These are phyloP conservation scores for Notamacropus eugenii DNA, from an alignment of 2,797 vertebrate species.

Conservation along the genomic window DNA sequence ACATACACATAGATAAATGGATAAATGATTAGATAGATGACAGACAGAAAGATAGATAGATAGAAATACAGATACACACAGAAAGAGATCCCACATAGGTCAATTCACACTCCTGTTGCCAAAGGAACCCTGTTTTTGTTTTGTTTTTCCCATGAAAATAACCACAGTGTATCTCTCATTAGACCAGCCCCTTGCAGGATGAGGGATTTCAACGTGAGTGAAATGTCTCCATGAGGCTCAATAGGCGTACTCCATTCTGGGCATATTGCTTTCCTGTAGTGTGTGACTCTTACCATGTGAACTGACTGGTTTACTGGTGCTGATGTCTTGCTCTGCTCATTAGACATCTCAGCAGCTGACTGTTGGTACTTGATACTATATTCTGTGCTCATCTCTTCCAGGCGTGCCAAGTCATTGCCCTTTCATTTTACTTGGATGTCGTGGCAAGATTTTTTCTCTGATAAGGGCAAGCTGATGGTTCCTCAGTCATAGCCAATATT, in stretches of 20 bases:
- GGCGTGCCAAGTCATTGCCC: not conserved
- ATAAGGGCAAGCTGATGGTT: not conserved
- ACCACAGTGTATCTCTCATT: not conserved
- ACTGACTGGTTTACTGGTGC: not conserved
- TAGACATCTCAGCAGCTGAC: not conserved
- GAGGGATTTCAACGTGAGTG: not conserved
- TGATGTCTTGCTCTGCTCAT: not conserved
- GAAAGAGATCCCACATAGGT: not conserved
- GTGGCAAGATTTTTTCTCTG: not conserved
- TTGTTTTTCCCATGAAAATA: not conserved
- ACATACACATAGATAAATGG: too few relatives aligned
- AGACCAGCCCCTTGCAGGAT: not conserved
- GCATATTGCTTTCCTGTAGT: not conserved
- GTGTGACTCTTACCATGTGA: not conserved
- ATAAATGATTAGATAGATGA: too few relatives aligned
- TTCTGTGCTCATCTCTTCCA: not conserved
- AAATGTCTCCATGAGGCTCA: not conserved
- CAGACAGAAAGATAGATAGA: too few relatives aligned
- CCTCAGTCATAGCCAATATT: not conserved
- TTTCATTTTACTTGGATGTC: not conserved
- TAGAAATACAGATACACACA: too few relatives aligned
- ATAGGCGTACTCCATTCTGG: not conserved
- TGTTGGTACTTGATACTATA: not conserved
- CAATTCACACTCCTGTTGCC: not conserved
- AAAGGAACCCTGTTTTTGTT: not conserved